Evolutionary conservation across 2,113 vertebrate species (phyloP).

Genomic region (Camelus dromedarius): DNA sequence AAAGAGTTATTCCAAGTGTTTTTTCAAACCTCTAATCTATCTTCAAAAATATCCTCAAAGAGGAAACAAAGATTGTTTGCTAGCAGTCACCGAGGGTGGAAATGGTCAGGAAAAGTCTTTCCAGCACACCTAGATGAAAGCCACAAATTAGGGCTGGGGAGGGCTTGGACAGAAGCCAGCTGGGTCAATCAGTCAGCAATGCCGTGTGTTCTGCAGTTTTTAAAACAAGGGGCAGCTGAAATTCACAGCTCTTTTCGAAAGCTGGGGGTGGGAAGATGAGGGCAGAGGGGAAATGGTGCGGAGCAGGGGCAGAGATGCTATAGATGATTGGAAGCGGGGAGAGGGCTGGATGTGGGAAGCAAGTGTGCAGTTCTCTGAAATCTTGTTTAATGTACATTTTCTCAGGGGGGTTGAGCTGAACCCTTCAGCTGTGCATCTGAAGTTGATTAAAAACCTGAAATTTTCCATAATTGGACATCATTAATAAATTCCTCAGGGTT

Average conservation of each 20-base stretch:
- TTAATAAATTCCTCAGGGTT: constrained; percentile 88
- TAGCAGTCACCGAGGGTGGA: neutral
- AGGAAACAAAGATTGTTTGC: constrained; percentile 56
- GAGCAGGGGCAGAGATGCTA: fast-evolving
- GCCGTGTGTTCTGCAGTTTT: neutral
- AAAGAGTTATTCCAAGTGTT: constrained; percentile 61
- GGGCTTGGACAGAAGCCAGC: neutral
- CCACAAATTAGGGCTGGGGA: neutral
- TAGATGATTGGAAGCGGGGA: neutral
- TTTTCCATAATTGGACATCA: constrained; percentile 86
- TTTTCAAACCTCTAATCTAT: constrained; percentile 63
- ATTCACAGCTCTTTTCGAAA: neutral
- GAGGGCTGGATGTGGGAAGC: neutral
- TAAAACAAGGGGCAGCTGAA: neutral
- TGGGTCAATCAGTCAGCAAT: too few species aligned
- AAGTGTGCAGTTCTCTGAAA: neutral
- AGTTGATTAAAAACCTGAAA: constrained; percentile 81
- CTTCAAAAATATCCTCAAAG: constrained; percentile 61
- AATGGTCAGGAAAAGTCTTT: constrained; percentile 28
- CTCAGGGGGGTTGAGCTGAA: constrained; percentile 56
- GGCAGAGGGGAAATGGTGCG: neutral
- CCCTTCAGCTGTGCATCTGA: constrained; percentile 64
- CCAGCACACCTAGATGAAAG: constrained; percentile 11
- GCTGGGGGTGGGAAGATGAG: neutral
- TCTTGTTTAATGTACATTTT: constrained; percentile 40